These are phyloP conservation scores for Camponotus pennsylvanicus DNA, from an alignment of 1,140 invertebrate genomes.

Conservation along the genomic window DNA sequence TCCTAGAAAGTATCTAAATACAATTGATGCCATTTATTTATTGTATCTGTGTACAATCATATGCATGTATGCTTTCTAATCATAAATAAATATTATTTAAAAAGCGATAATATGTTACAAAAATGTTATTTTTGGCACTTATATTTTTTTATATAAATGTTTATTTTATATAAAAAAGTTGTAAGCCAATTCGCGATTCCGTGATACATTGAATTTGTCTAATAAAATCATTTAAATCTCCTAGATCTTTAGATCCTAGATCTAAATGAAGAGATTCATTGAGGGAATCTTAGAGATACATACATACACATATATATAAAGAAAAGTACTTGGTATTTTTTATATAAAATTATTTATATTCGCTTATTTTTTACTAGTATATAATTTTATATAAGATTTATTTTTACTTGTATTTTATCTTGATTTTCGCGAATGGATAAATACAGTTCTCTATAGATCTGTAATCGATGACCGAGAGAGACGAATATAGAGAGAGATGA, in stretches of 20 bases:
- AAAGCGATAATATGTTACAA: background rate
- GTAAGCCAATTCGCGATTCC: too few relatives aligned
- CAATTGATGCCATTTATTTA: background rate
- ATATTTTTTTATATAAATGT: too few relatives aligned
- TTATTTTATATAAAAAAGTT: too few relatives aligned
- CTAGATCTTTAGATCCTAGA: too few relatives aligned
- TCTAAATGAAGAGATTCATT: too few relatives aligned
- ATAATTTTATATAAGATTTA: constrained; percentile 6
- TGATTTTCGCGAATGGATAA: constrained; percentile 10
- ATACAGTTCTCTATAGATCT: constrained; percentile 7
- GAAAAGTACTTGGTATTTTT: too few relatives aligned
- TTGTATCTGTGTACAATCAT: background rate
- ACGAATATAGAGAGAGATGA: constrained; percentile 17
- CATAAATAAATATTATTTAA: background rate
- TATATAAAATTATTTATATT: too few relatives aligned
- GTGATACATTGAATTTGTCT: too few relatives aligned
- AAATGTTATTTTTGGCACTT: background rate
- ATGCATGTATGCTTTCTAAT: background rate
- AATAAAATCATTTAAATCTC: too few relatives aligned
- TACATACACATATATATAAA: too few relatives aligned
- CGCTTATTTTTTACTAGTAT: background rate
- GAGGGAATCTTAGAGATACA: too few relatives aligned
- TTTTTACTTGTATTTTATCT: background rate
- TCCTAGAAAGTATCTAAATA: constrained; percentile 4
- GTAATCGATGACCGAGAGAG: constrained; percentile 33